A percentile compares a stretch with the other conserved stretches of the same genome.
These are phyloP conservation scores for Bubo bubo DNA, from an alignment of 2,113 vertebrate genomes.

Conservation along the genomic window DNA sequence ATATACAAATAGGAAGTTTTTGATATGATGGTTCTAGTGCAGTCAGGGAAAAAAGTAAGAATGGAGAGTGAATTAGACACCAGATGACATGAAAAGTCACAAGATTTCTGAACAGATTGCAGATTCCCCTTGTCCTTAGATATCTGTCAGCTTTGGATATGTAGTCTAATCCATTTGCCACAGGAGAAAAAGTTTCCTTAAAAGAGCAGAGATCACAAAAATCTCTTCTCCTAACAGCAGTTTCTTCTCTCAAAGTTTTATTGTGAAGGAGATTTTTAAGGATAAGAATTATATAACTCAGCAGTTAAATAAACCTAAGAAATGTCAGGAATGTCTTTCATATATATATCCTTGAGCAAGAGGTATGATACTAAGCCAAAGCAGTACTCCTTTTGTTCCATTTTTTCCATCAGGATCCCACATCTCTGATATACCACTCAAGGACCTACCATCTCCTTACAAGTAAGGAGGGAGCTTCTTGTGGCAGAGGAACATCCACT, in stretches of 20 bases:
- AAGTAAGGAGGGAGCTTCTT: neutral
- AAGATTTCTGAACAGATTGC: neutral
- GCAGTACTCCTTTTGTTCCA: neutral
- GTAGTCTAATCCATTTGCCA: neutral
- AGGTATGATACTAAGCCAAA: neutral
- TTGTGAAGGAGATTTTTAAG: neutral
- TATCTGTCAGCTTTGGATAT: neutral
- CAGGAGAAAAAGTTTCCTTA: neutral
- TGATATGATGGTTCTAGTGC: neutral
- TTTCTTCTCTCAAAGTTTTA: neutral
- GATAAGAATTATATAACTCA: neutral
- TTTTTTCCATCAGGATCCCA: neutral
- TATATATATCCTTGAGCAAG: neutral
- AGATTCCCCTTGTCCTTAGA: neutral
- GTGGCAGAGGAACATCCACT: neutral
- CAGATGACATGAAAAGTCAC: neutral
- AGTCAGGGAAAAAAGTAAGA: neutral
- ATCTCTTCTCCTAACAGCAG: neutral
- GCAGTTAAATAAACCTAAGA: neutral
- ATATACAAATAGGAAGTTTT: neutral
- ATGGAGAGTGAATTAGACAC: neutral
- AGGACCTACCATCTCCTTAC: neutral
- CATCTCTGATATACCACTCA: rapidly evolving
- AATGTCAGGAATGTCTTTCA: neutral
- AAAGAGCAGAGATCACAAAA: neutral